Conservation (phyloP, 2,113 vertebrate genomes). For the Ammospiza nelsoni region DNA sequence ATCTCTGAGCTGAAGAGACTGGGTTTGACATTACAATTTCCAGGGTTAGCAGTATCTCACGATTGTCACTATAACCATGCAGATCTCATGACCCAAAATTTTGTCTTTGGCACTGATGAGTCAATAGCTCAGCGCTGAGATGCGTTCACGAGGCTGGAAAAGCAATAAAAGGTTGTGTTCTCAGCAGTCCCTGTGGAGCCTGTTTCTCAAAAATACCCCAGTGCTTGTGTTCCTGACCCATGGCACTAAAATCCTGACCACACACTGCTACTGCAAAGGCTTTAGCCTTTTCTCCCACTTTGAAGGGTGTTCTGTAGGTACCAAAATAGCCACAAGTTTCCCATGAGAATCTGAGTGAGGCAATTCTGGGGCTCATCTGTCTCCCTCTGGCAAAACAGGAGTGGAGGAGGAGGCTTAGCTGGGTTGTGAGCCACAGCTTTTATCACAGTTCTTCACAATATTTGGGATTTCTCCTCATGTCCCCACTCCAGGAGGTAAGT, state of each 20-base stretch:
- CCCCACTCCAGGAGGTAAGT: background rate
- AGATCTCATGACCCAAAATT: background rate
- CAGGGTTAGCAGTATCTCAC: background rate
- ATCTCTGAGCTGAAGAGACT: background rate
- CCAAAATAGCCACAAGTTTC: background rate
- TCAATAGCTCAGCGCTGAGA: fast-evolving
- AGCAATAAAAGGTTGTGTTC: background rate
- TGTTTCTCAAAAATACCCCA: background rate
- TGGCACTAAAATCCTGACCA: background rate
- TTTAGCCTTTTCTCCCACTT: background rate
- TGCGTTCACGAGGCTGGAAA: background rate
- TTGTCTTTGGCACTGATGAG: background rate
- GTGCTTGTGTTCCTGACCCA: background rate
- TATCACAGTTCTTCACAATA: background rate
- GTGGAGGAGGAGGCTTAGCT: background rate
- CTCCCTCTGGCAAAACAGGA: background rate
- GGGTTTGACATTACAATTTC: background rate
- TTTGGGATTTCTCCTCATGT: background rate
- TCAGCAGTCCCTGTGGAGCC: background rate
- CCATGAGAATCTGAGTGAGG: background rate
- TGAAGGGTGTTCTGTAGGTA: background rate
- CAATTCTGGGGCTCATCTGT: background rate
- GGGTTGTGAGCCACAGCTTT: background rate
- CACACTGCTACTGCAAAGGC: background rate
- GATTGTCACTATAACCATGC: background rate